These are phyloP conservation scores for Uloborus plumipes DNA, from an alignment of 2,888 invertebrate species.

Conservation along the genomic window DNA sequence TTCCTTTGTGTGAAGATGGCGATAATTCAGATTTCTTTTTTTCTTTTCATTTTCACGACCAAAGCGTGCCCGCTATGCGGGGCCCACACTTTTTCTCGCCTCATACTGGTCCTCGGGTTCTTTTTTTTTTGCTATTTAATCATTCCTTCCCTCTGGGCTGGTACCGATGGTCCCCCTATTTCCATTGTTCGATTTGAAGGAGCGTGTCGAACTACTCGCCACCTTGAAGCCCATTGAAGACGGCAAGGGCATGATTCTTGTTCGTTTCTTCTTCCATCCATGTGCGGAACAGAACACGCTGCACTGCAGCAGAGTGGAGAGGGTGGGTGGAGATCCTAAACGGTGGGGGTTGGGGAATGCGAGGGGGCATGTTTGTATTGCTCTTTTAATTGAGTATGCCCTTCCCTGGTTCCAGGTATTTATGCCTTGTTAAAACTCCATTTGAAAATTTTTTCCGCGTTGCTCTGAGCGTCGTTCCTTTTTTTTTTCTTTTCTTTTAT, in stretches of 20 bases:
- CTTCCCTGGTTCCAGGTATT: too few species aligned
- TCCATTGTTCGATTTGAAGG: constrained; percentile 19
- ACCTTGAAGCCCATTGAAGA: constrained; percentile 26
- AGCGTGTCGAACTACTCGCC: constrained; percentile 27
- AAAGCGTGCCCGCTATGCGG: constrained; percentile 6
- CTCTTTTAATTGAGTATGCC: constrained; percentile 20
- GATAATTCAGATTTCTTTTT: constrained; percentile 10
- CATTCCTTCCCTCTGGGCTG: background rate
- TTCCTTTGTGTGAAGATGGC: constrained; percentile 3
- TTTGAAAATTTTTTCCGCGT: background rate
- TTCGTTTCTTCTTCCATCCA: constrained; percentile 1
- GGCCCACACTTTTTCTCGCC: constrained; percentile 14
- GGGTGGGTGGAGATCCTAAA: too few species aligned
- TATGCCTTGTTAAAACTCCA: too few species aligned
- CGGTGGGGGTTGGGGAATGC: constrained; percentile 7
- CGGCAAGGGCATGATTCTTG: background rate
- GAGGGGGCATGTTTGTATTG: constrained; percentile 23
- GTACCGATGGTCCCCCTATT: constrained; percentile 8
- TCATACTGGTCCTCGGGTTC: background rate
- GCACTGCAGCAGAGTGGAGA: background rate
- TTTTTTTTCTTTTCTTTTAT: background rate
- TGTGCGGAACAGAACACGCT: background rate
- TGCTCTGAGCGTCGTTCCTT: background rate
- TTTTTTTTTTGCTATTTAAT: constrained; percentile 10
- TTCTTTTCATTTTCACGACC: background rate